phyloP scores from a whole-genome alignment of 2,888 invertebrate species.

The Ligdia adustata region DNA sequence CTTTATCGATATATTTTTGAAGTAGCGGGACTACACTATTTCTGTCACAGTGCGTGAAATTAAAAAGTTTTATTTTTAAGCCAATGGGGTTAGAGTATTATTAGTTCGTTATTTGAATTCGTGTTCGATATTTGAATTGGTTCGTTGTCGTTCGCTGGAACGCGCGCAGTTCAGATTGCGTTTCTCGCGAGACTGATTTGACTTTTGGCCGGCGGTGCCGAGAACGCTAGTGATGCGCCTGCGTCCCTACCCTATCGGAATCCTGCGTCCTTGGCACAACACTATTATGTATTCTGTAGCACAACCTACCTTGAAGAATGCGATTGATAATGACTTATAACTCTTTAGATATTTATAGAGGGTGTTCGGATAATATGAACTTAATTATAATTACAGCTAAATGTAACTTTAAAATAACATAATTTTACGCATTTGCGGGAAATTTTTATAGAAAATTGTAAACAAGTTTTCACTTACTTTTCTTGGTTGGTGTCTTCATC shows the following conservation, averaged over 20 bases:
- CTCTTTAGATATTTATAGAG: no score
- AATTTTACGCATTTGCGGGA: no score
- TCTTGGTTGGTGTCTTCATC: no score
- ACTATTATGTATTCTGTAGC: constrained; percentile 9
- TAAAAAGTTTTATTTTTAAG: neutral
- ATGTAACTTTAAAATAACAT: no score
- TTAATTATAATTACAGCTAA: no score
- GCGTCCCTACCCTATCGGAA: constrained; percentile 26
- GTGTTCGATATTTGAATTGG: constrained; percentile 42
- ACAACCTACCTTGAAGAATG: neutral
- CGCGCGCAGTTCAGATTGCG: constrained; percentile 38
- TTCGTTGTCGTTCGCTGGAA: constrained; percentile 36
- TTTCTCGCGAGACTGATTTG: constrained; percentile 36
- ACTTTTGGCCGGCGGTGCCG: constrained; percentile 35
- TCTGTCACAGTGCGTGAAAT: constrained; percentile 16
- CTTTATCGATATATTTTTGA: constrained; percentile 6
- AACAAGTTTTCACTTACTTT: no score
- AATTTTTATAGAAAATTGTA: no score
- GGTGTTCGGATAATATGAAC: no score
- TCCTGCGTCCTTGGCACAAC: constrained; percentile 34
- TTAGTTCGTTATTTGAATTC: constrained; percentile 35
- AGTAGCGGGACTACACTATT: constrained; percentile 17
- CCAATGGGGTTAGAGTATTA: constrained; percentile 7
- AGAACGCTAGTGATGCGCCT: constrained; percentile 33
- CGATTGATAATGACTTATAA: no score